Evolutionary conservation across 2,797 vertebrate genomes (phyloP).

Genomic region (Siniperca scherzeri): DNA sequence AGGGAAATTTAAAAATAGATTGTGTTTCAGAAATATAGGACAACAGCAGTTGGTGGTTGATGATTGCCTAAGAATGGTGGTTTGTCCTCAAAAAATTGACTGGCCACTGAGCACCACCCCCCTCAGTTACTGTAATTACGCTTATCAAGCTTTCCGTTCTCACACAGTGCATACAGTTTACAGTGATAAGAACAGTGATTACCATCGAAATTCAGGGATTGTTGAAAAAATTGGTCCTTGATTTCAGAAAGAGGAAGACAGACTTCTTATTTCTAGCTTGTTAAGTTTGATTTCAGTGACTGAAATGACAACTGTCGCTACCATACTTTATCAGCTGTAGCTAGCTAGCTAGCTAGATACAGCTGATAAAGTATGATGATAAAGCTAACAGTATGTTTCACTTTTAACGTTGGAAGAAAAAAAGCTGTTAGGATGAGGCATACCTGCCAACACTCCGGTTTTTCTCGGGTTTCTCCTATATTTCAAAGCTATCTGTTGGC

Average conservation of each 20-base stretch:
- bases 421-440: too few species aligned
- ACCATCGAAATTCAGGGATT: background rate
- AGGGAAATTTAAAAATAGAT: background rate
- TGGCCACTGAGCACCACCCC: background rate
- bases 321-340: background rate
- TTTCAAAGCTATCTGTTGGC: too few species aligned
- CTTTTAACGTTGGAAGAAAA: background rate
- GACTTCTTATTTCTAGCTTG: background rate
- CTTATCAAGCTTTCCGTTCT: background rate
- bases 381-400: background rate
- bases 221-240: background rate
- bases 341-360: background rate
- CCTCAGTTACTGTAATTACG: background rate
- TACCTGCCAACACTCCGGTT: too few species aligned
- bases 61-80: background rate
- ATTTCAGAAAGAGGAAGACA: background rate
- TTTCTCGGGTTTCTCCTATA: too few species aligned
- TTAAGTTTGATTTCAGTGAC: rapidly evolving
- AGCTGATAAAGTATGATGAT: too few species aligned
- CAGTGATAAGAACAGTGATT: background rate
- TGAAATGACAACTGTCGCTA: background rate
- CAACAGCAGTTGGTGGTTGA: background rate
- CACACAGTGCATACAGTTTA: background rate
- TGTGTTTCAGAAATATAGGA: background rate
- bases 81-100: background rate